phyloP scores from a whole-genome alignment of 2,797 vertebrate genomes.

The Sylvia borin region DNA sequence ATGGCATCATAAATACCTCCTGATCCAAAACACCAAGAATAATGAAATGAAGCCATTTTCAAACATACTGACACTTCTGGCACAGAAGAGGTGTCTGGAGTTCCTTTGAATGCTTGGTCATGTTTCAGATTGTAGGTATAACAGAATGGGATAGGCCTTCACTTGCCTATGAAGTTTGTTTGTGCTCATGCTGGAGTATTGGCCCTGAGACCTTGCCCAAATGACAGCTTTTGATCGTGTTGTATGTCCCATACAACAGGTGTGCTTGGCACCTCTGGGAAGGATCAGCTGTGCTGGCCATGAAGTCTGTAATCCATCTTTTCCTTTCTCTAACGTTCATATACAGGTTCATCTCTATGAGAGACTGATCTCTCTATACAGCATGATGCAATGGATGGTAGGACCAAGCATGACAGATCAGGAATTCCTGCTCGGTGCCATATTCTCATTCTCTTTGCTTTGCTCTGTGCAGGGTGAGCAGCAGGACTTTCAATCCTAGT shows the following conservation, averaged over 20 bases:
- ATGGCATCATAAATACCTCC: not conserved
- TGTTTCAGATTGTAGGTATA: not conserved
- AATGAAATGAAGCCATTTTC: not conserved
- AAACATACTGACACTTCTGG: not conserved
- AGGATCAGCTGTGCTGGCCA: not conserved
- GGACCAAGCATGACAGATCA: not conserved
- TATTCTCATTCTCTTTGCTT: not conserved
- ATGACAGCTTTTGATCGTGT: not conserved
- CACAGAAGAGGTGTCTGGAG: not conserved
- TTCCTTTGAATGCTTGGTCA: not conserved
- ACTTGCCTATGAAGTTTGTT: not conserved
- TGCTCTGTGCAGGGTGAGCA: not conserved
- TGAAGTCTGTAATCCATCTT: not conserved
- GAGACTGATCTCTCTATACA: fast-evolving
- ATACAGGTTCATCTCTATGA: not conserved
- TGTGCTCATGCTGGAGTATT: not conserved
- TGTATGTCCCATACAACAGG: fast-evolving
- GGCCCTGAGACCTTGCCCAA: not conserved
- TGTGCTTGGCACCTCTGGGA: not conserved
- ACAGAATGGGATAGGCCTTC: not conserved
- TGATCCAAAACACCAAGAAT: not conserved
- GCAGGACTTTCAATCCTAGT: not conserved
- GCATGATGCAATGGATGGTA: not conserved
- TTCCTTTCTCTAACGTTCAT: not conserved
- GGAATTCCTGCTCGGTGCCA: not conserved